Base-by-base conservation (phyloP, 2,888 invertebrate species). In the Formica aserva region DNA sequence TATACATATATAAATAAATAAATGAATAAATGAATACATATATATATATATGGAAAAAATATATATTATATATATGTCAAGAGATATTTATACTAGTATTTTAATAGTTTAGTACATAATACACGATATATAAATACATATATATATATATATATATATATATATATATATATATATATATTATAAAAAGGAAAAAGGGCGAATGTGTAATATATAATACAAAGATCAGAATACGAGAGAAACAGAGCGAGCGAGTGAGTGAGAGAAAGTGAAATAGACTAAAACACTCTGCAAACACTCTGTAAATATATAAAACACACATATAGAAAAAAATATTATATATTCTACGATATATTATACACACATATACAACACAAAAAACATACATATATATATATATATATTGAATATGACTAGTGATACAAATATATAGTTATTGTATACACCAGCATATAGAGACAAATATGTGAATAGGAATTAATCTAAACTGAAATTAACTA, bases 81-180 rank as follows among this genome's bases (percentile, higher is more conserved):
- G 93, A 94, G 93, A 94, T 94, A 94, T 94, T 94, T 94, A 94
- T 94, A 93, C 94, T 94, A 94, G 94, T 94, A 94, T 94, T 94
- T 94, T 94, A 94, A 94, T 94, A 94, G 94, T 93, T 93, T 93
- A 92, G 93, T 93, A 93, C 84, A 86, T 91, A 92, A 92, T 89
- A 91, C 90, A 92, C 91, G 91, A 18, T 4, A 89, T n/a, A 65
- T 65, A 65, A 11, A 38, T 88, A 89, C 8, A 52, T n/a, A 52
- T 52, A 52, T 52, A 52, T 52, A 91, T 91, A 92, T 91, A 91
- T 91, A 90, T 88, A 86, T 86, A 88, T 84, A 90, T 77, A 87
- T 87, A 88, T 85, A 83, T 9, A 85, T 85, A 86, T 76, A 88
- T 84, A 88, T 87, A 86, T 66, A 86, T 86, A 84, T 85, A 83